Percentiles rank a stretch among this genome's conserved stretches.
Conservation (phyloP, 2,797 vertebrate genomes). For the Xenopus petersii region DNA sequence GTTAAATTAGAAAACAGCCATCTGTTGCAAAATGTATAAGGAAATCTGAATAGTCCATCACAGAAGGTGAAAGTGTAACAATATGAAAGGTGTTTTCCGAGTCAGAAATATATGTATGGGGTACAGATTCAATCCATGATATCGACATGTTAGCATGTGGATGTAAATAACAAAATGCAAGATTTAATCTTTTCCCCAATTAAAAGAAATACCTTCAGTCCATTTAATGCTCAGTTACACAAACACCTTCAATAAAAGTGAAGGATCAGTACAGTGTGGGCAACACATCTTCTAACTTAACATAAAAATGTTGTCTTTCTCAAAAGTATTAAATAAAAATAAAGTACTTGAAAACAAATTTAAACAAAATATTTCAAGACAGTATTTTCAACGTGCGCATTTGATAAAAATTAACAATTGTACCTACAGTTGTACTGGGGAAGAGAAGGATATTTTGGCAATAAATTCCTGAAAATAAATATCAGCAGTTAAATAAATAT, state of each 20-base stretch:
- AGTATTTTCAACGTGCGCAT: slow-evolving; percentile 76
- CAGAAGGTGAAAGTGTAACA: slow-evolving; percentile 26
- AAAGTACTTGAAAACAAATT: slow-evolving; percentile 52
- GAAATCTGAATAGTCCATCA: neutral
- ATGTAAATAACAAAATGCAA: neutral
- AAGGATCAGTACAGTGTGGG: slow-evolving; percentile 40
- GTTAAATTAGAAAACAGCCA: slow-evolving; percentile 74
- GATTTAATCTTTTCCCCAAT: neutral
- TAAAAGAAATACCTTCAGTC: neutral
- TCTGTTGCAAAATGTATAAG: slow-evolving; percentile 40
- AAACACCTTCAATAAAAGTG: slow-evolving; percentile 17
- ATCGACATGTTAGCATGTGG: too few species aligned
- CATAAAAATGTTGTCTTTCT: slow-evolving; percentile 68
- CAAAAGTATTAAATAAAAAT: slow-evolving; percentile 58
- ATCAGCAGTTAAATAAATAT: slow-evolving; percentile 78
- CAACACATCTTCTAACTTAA: slow-evolving; percentile 71
- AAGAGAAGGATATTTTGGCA: slow-evolving; percentile 81
- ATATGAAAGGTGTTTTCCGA: neutral
- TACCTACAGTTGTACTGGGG: slow-evolving; percentile 90
- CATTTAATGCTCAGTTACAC: slow-evolving; percentile 9
- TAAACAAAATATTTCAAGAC: slow-evolving; percentile 59
- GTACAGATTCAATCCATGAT: too few species aligned
- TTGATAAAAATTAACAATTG: slow-evolving; percentile 81
- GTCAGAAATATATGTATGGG: too few species aligned
- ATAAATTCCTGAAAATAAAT: slow-evolving; percentile 88